Base-by-base conservation (phyloP, 2,888 invertebrate genomes). In the Chalcis sispes region DNA sequence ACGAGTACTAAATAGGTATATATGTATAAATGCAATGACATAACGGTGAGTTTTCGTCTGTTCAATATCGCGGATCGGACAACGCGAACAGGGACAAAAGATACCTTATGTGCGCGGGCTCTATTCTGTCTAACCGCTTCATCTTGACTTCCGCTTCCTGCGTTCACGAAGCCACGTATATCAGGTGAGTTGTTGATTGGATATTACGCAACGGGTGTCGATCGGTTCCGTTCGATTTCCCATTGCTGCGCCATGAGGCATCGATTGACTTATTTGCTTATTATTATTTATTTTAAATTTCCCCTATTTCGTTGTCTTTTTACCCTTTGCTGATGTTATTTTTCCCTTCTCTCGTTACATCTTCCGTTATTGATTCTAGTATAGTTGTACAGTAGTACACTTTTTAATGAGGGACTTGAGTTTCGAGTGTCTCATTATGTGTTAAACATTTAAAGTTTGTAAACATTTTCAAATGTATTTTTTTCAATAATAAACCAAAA, bases 101-200 rank as follows among this genome's bases (percentile, higher is more conserved):
- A 67, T 79, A 81, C 72, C 69, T 84, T 54, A 83, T 83, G 82
- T 82, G 85, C 77, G 75, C 72, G 4, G 84, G 81, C 54, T 83
- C 83, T 46, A 83, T 84, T 76, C 52, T 85, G 65, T 79, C 75
- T 59, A 75, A 77, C 32, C 78, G 78, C 77, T 80, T 78, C 67
- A 80, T 85, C 29, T 75, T 82, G 25, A 84, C 84, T 74, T 83
- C 84, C 64, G 83, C 84, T 62, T 79, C 80, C 75, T 84, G 84
- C 72, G 52, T 83, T 27, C 81, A 79, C 61, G 79, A 82, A 73
- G 82, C 81, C 10, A 80, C 79, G 61, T 77, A 80, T 76, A 81
- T 84, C 64, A 82, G 81, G 82, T 82, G 75, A 50, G 71, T 78
- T n/a, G n/a, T n/a, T 27, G 58, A 65, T 76, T 73, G 20, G 48